phyloP scores from a whole-genome alignment of 2,797 vertebrate genomes.

The Parauchenoglanis ngamensis region DNA sequence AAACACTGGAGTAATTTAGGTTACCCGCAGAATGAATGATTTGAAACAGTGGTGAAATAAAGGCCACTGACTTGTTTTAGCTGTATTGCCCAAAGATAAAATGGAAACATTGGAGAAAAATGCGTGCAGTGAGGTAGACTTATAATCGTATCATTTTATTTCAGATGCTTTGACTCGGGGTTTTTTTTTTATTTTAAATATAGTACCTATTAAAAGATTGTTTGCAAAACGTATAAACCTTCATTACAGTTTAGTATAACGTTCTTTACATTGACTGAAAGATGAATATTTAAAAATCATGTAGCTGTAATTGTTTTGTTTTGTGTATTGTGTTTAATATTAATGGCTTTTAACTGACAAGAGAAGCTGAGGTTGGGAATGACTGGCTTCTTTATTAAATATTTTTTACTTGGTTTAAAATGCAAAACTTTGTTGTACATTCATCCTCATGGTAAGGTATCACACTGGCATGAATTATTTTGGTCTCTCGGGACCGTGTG shows the following conservation, averaged over 20 bases:
- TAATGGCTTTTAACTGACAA: background rate
- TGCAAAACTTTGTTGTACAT: background rate
- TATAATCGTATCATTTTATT: background rate
- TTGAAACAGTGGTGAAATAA: conserved; percentile 8
- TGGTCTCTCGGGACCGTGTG: background rate
- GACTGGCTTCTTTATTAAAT: background rate
- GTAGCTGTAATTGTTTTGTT: background rate
- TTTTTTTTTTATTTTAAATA: no score
- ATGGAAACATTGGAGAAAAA: background rate
- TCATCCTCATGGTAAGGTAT: background rate
- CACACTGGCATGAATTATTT: background rate
- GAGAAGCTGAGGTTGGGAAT: background rate
- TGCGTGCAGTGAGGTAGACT: background rate
- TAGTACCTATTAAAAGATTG: background rate
- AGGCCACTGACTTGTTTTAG: background rate
- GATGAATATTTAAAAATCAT: background rate
- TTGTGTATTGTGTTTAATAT: background rate
- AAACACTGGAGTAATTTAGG: background rate
- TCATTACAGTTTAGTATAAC: background rate
- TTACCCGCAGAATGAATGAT: background rate
- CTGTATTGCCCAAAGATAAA: background rate
- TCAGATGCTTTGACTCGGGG: background rate
- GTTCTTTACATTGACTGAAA: background rate
- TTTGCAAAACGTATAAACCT: background rate
- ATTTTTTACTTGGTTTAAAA: background rate